Evolutionary conservation across 2,888 invertebrate genomes (phyloP), one percentile per base, ranked within the genome.

Genomic region (Timema podura): DNA sequence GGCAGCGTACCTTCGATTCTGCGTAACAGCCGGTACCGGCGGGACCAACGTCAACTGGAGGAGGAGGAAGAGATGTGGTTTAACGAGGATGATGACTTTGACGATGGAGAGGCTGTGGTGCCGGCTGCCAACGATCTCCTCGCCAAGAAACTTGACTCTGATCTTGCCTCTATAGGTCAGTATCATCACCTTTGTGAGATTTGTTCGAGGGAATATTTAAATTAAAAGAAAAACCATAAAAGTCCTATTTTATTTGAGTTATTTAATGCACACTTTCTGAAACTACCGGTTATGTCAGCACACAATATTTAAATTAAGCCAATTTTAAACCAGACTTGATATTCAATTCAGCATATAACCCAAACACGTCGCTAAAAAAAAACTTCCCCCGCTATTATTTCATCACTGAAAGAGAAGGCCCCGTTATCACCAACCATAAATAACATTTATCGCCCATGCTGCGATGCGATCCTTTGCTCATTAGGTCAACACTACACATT

Each of bases 61-160:
- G 97, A 98, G 79, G 98, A 98, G 77, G 98, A 98, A 79, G 98
- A 98, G 83, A 94, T 96, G 90, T 98, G 97, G 97, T 98, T 98
- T 83, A 96, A 96, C 80, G 96, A 96, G 77, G 98, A 98, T 75
- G 97, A 97, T 80, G 96, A 95, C 80, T 90, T 92, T 74, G 91
- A 93, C 73, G 95, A 95, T 78, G 92, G 90, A 73, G 87, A 89
- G 76, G 82, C 85, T 15, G 85, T 85, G 16, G 82, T 84, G 47
- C 84, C 85, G 30, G 82, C 82, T 44, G 76, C 80, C 48, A 81
- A 80, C 71, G 87, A 87, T 76, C 81, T 85, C 72, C 79, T 86
- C 69, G 83, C 83, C 72, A 85, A 85, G 77, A 87, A 87, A 78
- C 77, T 87, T 68, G 87, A 86, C 74, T 81, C 85, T 13, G 87